A percentile compares a stretch with the other conserved stretches of the same genome.
phyloP scores from a whole-genome alignment of 2,113 vertebrate genomes.

The Thryonomys swinderianus region DNA sequence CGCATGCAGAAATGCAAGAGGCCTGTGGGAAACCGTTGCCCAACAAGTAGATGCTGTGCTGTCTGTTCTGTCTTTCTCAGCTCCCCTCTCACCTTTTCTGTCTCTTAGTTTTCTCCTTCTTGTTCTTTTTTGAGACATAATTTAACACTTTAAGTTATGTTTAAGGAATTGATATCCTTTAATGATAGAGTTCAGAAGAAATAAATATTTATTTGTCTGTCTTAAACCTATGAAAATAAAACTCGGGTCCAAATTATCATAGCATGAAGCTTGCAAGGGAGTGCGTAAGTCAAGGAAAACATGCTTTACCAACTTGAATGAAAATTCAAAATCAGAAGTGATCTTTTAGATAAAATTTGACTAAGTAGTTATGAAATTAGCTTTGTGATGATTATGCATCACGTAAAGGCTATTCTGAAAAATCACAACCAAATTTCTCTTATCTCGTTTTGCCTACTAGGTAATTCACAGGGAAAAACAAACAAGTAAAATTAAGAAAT shows the following conservation, averaged over 20 bases:
- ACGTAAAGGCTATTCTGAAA: not conserved
- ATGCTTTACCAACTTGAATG: not conserved
- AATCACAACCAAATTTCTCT: not conserved
- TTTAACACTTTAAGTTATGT: not conserved
- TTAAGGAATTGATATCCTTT: not conserved
- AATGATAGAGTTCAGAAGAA: not conserved
- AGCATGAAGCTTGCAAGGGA: not conserved
- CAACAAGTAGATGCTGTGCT: not conserved
- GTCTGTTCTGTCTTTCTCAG: not conserved
- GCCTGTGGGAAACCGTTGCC: too few species aligned
- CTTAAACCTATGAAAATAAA: constrained; percentile 47
- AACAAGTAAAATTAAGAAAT: not conserved
- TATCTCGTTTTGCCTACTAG: not conserved
- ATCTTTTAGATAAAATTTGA: not conserved
- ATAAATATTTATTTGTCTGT: constrained; percentile 31
- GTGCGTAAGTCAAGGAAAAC: not conserved
- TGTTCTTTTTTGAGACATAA: constrained; percentile 10
- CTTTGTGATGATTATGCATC: not conserved
- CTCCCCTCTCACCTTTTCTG: not conserved
- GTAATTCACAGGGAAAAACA: constrained; percentile 35
- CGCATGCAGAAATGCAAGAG: too few species aligned
- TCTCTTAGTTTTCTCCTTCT: constrained; percentile 12
- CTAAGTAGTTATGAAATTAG: not conserved
- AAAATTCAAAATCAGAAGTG: constrained; percentile 8
- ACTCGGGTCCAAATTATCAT: not conserved